phyloP scores from a whole-genome alignment of 2,888 invertebrate genomes.

The Xylophagus ater region DNA sequence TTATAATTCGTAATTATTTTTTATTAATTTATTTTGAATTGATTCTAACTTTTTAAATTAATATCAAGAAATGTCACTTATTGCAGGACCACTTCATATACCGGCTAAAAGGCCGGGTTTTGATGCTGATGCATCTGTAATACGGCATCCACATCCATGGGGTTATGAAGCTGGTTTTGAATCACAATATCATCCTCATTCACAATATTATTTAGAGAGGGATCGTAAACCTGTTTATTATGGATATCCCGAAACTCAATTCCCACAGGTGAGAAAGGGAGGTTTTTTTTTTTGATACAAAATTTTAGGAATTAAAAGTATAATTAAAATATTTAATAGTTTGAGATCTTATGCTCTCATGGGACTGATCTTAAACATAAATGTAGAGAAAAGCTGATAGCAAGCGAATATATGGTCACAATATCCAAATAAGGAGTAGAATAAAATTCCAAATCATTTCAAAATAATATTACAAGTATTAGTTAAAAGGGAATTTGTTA shows the following conservation, averaged over 20 bases:
- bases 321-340: no score
- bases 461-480: no score
- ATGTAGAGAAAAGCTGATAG: background rate
- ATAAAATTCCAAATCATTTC: no score
- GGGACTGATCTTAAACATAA: no score
- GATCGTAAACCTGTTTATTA: constrained; percentile 39
- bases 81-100: constrained; percentile 68
- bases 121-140: constrained; percentile 40
- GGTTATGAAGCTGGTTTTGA: constrained; percentile 37
- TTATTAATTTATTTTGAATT: background rate
- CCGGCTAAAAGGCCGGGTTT: constrained; percentile 69
- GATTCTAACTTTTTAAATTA: constrained; percentile 8
- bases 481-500: no score
- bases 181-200: constrained; percentile 33
- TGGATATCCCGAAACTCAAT: constrained; percentile 39
- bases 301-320: no score
- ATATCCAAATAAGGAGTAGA: no score
- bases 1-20: constrained; percentile 1
- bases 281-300: no score
- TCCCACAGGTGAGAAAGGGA: constrained; percentile 34
- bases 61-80: constrained; percentile 45
- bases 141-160: constrained; percentile 39
- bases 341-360: no score
- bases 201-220: constrained; percentile 38
- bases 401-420: no score